These are phyloP conservation scores for Sus cebifrons DNA, from an alignment of 2,797 vertebrate genomes.

Conservation along the genomic window DNA sequence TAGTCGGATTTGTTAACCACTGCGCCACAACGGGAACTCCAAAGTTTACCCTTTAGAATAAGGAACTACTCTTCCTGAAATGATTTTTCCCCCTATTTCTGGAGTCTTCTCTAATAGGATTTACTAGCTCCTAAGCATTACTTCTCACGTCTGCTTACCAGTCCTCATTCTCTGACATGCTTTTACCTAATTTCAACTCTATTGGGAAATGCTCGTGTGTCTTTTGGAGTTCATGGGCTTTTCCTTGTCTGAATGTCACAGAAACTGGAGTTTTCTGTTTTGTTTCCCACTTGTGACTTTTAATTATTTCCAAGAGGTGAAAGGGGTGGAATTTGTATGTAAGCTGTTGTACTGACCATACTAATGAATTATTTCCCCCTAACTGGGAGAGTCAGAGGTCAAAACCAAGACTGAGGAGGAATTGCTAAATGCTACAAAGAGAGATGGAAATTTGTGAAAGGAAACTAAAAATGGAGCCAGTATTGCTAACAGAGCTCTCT, in stretches of 20 bases:
- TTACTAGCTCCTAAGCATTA: neutral
- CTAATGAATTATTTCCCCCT: neutral
- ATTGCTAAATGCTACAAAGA: neutral
- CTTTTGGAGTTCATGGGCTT: neutral
- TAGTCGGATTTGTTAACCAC: no score
- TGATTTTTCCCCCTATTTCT: neutral
- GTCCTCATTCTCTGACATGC: neutral
- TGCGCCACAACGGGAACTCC: no score
- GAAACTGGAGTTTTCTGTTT: neutral
- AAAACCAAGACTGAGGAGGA: neutral
- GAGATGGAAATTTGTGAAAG: neutral
- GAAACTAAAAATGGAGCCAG: neutral
- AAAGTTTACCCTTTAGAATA: neutral
- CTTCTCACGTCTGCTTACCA: neutral
- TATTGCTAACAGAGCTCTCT: neutral
- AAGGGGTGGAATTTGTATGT: neutral
- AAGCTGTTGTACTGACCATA: neutral
- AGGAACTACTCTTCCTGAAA: neutral
- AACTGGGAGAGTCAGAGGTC: neutral
- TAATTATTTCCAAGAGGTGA: neutral
- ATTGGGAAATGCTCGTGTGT: neutral
- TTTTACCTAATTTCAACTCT: neutral
- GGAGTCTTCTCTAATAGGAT: neutral
- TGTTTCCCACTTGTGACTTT: slow-evolving; percentile 16
- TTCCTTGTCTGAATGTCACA: neutral